Evolutionary conservation across 2,888 invertebrate genomes (phyloP).

Genomic region (Leucophora obtusa): DNA sequence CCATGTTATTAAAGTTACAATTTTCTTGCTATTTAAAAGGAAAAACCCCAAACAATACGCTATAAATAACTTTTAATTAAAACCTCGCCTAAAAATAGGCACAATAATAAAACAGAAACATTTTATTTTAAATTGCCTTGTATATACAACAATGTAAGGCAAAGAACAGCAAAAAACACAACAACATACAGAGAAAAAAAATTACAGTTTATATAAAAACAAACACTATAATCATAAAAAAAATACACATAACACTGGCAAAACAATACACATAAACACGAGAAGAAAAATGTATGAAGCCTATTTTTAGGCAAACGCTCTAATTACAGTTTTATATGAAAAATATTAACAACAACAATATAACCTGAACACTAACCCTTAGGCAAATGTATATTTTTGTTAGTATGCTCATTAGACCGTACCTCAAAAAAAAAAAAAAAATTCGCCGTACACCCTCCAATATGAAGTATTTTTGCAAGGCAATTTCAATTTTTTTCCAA

Average conservation of each 20-base stretch:
- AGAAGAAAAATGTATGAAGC: conserved; percentile 17
- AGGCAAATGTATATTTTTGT: background rate
- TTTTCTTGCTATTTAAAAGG: background rate
- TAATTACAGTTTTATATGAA: conserved; percentile 43
- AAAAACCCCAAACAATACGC: background rate
- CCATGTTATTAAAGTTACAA: background rate
- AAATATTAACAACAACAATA: conserved; percentile 11
- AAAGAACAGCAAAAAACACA: background rate
- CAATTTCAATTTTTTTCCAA: too few species aligned
- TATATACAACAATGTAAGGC: conserved; percentile 1
- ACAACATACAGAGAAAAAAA: background rate
- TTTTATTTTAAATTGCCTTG: conserved; percentile 30
- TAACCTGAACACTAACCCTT: background rate
- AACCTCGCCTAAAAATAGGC: conserved; percentile 39
- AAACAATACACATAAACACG: background rate
- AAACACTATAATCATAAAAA: conserved; percentile 17
- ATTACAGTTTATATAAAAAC: background rate
- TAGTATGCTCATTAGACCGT: background rate
- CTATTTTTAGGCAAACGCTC: conserved; percentile 54
- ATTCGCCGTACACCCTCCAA: too few species aligned
- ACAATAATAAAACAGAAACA: conserved; percentile 36
- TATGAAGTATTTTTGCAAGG: too few species aligned
- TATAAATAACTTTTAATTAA: conserved; percentile 22
- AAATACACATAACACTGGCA: conserved; percentile 7
- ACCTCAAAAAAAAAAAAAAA: too few species aligned